A percentile compares a stretch with the other conserved stretches of the same genome.
phyloP scores from a whole-genome alignment of 2,888 invertebrate genomes.

The Drosophila subsilvestris region DNA sequence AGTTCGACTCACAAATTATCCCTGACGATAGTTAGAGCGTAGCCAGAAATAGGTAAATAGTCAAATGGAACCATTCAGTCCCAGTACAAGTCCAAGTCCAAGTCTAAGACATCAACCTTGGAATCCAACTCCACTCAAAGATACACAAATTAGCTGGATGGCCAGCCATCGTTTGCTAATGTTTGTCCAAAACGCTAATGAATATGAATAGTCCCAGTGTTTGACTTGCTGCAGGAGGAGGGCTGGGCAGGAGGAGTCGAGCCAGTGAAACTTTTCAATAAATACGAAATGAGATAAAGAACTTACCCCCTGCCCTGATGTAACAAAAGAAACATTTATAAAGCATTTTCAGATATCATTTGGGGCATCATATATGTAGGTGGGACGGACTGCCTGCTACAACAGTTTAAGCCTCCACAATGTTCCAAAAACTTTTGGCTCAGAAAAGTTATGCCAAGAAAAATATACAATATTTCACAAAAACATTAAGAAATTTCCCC shows the following conservation, averaged over 20 bases:
- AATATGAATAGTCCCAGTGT: constrained; percentile 10
- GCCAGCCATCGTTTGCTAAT: neutral
- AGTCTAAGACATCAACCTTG: neutral
- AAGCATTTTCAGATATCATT: constrained; percentile 5
- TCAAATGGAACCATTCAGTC: constrained; percentile 43
- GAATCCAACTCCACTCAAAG: constrained; percentile 24
- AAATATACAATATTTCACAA: constrained; percentile 56
- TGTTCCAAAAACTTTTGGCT: constrained; percentile 2
- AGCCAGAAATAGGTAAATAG: constrained; percentile 40
- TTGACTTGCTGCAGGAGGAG: neutral
- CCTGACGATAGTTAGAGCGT: constrained; percentile 56
- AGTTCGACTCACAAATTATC: constrained; percentile 71
- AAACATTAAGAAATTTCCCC: constrained; percentile 52
- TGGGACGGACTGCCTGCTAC: constrained; percentile 9
- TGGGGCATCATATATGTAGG: constrained; percentile 20
- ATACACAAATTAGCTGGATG: constrained; percentile 19
- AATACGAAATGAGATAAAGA: constrained; percentile 15
- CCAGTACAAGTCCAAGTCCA: constrained; percentile 13
- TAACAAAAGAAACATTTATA: constrained; percentile 29
- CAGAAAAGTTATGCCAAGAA: constrained; percentile 63
- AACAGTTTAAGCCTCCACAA: constrained; percentile 9
- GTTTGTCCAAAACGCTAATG: constrained; percentile 29
- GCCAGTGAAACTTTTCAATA: constrained; percentile 8
- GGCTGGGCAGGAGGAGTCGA: neutral
- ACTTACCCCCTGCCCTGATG: constrained; percentile 11